Evolutionary conservation across 2,888 invertebrate species (phyloP), one percentile per base, ranked within the genome.

Genomic region (Chloroclystis v-ata): DNA sequence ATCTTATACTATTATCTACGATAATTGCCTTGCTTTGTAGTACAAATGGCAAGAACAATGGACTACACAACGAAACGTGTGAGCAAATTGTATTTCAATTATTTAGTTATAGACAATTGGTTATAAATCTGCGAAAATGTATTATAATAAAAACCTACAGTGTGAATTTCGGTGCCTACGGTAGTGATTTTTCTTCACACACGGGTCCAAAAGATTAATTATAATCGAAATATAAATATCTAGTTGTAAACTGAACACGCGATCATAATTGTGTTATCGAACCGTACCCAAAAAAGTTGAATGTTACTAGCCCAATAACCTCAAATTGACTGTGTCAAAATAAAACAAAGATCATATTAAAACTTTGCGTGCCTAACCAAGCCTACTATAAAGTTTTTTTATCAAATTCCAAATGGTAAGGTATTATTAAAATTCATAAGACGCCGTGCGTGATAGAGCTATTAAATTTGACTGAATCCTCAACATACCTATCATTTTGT

Each of bases 1-100:
- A 65, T 75, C 66, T 72, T 63, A 64, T 67, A 72, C 71, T 57
- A 75, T 69, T 75, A 80, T 75, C 60, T 67, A 63, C 48, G 42
- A 61, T 80, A 78, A 81, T 77, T 74, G 67, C 60, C 49, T 54
- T 50, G 57, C 61, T 58, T 56, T 58, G 59, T 47, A 49, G 32
- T 47, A 64, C 59, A 68, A 72, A 68, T 11, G 16, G 28, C 29
- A 35, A 29, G 46, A 56, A 59, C 59, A 59, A 59, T 59, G 45
- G 45, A 16, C 40, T 47, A 39, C 24, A 47, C 39, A 42, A 50
- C 49, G 30, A 50, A 50, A 47, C 46, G 46, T 50, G 50, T 50
- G 43, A 43, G 40, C 37, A 43, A 46, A 13, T 24, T 11, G 26
- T 30, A 35, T 37, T 46, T 38, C 28, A 40, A 43, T 37, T 29